These are phyloP conservation scores for Coelopa frigida DNA, from an alignment of 1,140 invertebrate genomes.

Conservation along the genomic window DNA sequence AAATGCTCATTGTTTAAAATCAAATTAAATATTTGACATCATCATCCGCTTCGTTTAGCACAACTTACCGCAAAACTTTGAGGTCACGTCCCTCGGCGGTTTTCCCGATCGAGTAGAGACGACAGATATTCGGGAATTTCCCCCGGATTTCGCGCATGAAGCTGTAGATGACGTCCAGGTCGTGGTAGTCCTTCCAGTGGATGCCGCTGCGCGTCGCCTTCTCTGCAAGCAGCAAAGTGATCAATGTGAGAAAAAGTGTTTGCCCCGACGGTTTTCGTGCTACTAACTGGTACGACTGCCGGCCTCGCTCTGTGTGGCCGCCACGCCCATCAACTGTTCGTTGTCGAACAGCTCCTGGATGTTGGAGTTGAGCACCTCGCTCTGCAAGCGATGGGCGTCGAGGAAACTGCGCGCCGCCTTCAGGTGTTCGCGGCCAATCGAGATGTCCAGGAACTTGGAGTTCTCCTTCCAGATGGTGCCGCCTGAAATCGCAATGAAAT, in stretches of 20 bases:
- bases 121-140: constrained; percentile 56
- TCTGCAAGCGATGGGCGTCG: constrained; percentile 19
- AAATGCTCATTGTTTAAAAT: not conserved
- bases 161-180: constrained; percentile 55
- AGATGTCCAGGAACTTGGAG: constrained; percentile 39
- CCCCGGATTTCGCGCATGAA: constrained; percentile 61
- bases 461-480: constrained; percentile 43
- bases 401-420: constrained; percentile 34
- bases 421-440: constrained; percentile 29
- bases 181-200: constrained; percentile 67
- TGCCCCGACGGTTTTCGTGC: not conserved
- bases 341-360: constrained; percentile 42
- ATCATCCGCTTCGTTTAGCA: not conserved
- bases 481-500: constrained; percentile 7
- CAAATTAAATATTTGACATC: too few relatives aligned
- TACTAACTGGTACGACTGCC: constrained; percentile 28
- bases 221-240: constrained; percentile 17
- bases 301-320: constrained; percentile 1
- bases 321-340: constrained; percentile 30
- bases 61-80: constrained; percentile 50
- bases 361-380: constrained; percentile 23
- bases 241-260: not conserved
- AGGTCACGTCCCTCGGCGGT: constrained; percentile 65
- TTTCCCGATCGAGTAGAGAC: constrained; percentile 59
- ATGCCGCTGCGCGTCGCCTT: constrained; percentile 44